Evolutionary conservation across 2,797 vertebrate species (phyloP).

Genomic region (Sciaenops ocellatus): DNA sequence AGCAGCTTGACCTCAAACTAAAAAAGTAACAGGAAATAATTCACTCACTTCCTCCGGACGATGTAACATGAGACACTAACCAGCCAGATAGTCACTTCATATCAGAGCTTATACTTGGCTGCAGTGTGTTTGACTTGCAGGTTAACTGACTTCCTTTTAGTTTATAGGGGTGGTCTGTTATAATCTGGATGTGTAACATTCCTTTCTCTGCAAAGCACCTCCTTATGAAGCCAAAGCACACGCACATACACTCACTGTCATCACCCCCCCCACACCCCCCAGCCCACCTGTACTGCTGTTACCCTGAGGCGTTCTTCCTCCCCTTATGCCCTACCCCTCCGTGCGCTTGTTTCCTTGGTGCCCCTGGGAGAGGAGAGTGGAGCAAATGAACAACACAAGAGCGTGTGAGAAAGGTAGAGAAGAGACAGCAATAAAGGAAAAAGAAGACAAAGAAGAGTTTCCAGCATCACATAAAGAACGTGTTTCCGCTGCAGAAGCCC

Average conservation of each 20-base stretch:
- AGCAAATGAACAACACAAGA: slow-evolving; percentile 3
- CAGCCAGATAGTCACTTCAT: slow-evolving; percentile 41
- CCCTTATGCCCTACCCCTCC: slow-evolving; percentile 32
- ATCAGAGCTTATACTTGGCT: slow-evolving; percentile 30
- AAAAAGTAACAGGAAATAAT: slow-evolving; percentile 69
- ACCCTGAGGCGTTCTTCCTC: slow-evolving; percentile 62
- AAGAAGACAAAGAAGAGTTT: slow-evolving; percentile 22
- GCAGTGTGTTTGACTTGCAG: slow-evolving; percentile 37
- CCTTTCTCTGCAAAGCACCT: slow-evolving; percentile 70
- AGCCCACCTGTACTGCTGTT: slow-evolving; percentile 76
- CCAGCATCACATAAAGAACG: slow-evolving; percentile 64
- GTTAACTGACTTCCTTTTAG: slow-evolving; percentile 63
- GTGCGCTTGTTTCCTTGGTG: slow-evolving; percentile 64
- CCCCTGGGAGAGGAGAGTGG: slow-evolving; percentile 60
- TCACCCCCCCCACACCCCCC: slow-evolving; percentile 45
- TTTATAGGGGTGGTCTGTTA: slow-evolving; percentile 79
- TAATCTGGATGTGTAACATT: slow-evolving; percentile 79
- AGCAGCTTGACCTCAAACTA: slow-evolving; percentile 64
- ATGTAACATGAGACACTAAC: slow-evolving; percentile 53
- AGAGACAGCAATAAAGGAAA: neutral
- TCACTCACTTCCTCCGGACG: slow-evolving; percentile 52
- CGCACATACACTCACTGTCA: slow-evolving; percentile 29
- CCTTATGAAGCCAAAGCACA: slow-evolving; percentile 52
- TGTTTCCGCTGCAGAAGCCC: slow-evolving; percentile 72
- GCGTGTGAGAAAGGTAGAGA: slow-evolving; percentile 17